Percentiles rank a stretch among this genome's conserved stretches.
Conservation (phyloP, 2,797 vertebrate species). For the Notamacropus eugenii region DNA sequence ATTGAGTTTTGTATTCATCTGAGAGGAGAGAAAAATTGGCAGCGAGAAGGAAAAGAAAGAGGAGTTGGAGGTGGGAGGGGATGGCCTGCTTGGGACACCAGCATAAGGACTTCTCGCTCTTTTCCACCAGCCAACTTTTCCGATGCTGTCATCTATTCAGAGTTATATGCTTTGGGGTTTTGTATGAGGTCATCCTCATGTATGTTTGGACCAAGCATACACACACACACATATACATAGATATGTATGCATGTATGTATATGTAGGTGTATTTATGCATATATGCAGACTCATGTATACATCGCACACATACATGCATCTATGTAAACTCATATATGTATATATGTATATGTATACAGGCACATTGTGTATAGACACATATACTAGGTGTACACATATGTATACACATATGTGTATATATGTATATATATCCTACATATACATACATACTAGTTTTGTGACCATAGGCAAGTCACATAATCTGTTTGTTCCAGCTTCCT, state of each 20-base stretch:
- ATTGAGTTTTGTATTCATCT: neutral
- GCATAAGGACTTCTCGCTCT: neutral
- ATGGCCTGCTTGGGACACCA: neutral
- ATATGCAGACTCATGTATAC: rapidly evolving
- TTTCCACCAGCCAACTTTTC: neutral
- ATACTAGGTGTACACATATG: neutral
- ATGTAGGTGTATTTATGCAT: neutral
- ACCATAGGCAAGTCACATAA: neutral
- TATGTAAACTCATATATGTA: rapidly evolving
- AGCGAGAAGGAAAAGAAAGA: neutral
- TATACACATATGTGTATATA: neutral
- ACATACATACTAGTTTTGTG: neutral
- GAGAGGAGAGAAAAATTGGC: neutral
- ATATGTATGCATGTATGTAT: no score
- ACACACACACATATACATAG: neutral
- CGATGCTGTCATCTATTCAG: neutral
- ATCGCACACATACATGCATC: neutral
- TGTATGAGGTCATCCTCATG: neutral
- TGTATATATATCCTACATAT: no score
- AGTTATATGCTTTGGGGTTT: neutral
- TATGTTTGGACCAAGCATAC: neutral
- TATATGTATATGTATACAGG: neutral
- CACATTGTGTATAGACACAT: neutral
- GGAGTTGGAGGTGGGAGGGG: neutral
- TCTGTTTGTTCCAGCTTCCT: neutral